Evolutionary conservation across 53 echinoderm and acorn worm genomes (phyloP), one percentile per base, ranked within the genome.

Genomic region (Stichopus horrens): DNA sequence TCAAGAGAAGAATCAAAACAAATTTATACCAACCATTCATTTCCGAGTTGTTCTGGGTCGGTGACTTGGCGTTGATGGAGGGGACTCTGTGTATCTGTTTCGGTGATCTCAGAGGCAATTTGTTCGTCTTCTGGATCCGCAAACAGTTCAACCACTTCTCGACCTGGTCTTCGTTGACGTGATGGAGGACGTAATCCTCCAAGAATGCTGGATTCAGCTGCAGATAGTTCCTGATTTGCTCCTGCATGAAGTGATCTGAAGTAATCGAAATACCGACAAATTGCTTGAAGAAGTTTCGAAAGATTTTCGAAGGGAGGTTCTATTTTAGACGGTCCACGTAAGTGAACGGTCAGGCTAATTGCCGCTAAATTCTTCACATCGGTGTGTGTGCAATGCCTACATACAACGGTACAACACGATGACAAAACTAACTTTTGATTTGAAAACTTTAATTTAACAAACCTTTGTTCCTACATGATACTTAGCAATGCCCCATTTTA

Each of bases 121-220:
- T 74, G 4, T 77, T 77, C 52, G 77, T 54, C 37, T 85, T 91
- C 54, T 89, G 89, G 71, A 75, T 89, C 9, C 89, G 86, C n/a
- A 91, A n/a, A 74, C 58, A 80, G 74, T 77, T 76, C 73, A 93
- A 90, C 98, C 98, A 98, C 75, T 90, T 89, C 82, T 98, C 98
- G 21, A 98, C 82, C 79, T 93, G 92, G 52, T 94, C 94, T 18
- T 92, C 90, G 65, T 91, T 83, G 19, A 92, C 84, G 80, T 96
- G 91, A 63, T 87, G 92, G 13, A 96, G 59, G 14, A 98, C 91
- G 71, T 98, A 98, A 76, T 98, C 98, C 65, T 98, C 98, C 86
- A 98, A 88, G 88, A 98, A 98, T 23, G 93, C 94, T 7, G 98
- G 98, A 83, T 98, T 94, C 54, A 93, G 92, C 79, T 91, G 90